A percentile compares a stretch with the other conserved stretches of the same genome.
Evolutionary conservation across 2,797 vertebrate genomes (phyloP).

Genomic region (Dromococcyx pavoninus): DNA sequence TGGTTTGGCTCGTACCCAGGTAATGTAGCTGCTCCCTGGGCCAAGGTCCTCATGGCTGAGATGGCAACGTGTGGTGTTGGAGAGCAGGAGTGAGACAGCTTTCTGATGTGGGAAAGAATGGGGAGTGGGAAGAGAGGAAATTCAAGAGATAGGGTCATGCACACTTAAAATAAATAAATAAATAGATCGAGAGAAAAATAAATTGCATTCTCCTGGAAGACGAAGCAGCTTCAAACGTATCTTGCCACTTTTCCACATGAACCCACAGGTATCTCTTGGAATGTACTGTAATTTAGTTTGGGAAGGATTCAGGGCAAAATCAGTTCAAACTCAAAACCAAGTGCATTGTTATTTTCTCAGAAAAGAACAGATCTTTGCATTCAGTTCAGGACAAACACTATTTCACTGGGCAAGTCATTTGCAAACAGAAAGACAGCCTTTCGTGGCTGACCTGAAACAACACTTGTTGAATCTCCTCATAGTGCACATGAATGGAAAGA

Average conservation of each 20-base stretch:
- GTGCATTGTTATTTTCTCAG: neutral
- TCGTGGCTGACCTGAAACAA: neutral
- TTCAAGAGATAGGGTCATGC: too few relatives aligned
- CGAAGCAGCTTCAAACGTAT: neutral
- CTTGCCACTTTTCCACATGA: neutral
- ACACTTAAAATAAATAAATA: too few relatives aligned
- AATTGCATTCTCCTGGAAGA: neutral
- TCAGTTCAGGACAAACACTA: neutral
- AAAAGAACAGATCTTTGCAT: neutral
- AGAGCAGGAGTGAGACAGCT: neutral
- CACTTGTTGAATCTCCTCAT: neutral
- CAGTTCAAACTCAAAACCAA: neutral
- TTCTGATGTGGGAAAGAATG: neutral
- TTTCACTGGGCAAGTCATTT: neutral
- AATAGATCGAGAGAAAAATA: too few relatives aligned
- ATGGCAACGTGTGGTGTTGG: neutral
- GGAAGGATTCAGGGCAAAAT: neutral
- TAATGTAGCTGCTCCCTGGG: conserved; percentile 59
- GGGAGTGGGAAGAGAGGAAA: too few relatives aligned
- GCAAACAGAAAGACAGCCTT: neutral
- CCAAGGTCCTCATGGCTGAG: conserved; percentile 16
- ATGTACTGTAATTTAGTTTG: neutral
- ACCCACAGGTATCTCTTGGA: neutral
- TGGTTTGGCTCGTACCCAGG: conserved; percentile 61
- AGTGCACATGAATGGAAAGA: neutral